Percentiles rank a stretch among this genome's conserved stretches.
These are phyloP conservation scores for Amazona guildingii DNA, from an alignment of 2,113 vertebrate species.

Conservation along the genomic window DNA sequence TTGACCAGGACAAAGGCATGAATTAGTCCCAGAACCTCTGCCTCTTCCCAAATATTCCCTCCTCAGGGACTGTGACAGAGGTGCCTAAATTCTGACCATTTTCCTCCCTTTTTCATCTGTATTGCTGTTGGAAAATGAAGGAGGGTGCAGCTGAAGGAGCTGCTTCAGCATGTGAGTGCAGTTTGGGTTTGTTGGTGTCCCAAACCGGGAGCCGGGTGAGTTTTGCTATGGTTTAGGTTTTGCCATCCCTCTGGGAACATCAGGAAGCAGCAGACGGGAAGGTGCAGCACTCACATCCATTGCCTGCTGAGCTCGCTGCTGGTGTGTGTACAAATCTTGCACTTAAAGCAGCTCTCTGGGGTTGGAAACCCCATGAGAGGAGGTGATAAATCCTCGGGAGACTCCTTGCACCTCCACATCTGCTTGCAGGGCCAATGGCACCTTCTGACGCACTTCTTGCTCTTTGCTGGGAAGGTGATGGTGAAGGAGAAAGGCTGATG, in stretches of 20 bases:
- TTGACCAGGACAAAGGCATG: accelerated
- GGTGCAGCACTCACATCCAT: background rate
- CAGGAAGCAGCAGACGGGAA: background rate
- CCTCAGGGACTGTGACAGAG: background rate
- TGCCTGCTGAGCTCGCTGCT: background rate
- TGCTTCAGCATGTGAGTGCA: accelerated
- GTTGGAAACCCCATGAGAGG: background rate
- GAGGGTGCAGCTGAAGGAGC: background rate
- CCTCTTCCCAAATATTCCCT: background rate
- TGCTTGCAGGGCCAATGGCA: background rate
- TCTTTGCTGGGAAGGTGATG: background rate
- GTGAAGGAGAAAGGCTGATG: slow-evolving; percentile 16
- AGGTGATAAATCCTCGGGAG: background rate
- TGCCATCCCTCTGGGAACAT: background rate
- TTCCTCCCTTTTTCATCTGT: background rate
- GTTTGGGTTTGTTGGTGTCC: background rate
- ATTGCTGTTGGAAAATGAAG: background rate
- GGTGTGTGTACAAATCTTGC: accelerated
- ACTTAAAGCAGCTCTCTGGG: background rate
- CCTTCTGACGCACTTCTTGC: background rate
- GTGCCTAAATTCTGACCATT: accelerated
- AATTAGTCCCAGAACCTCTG: background rate
- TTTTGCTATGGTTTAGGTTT: background rate
- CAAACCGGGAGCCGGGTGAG: background rate
- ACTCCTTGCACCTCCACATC: background rate